Base-by-base conservation (phyloP, 2,888 invertebrate genomes). In the Erynnis tages region DNA sequence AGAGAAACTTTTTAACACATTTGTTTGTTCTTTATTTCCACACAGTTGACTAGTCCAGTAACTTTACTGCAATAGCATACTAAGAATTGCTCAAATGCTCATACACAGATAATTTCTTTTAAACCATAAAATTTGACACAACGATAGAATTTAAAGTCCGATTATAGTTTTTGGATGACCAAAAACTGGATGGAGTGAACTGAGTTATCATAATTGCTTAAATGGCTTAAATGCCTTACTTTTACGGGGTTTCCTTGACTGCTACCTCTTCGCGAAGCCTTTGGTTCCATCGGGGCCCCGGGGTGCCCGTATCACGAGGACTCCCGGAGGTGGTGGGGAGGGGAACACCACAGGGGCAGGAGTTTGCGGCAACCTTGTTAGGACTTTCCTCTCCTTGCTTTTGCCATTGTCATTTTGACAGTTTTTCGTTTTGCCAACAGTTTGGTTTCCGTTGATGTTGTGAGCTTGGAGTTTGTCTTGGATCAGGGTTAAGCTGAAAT, bases 231-330 rank as follows among this genome's bases (percentile, higher is more conserved):
- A 4, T 37, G 17, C n/a, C 43, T 50, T 50, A 41, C 13, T 29
- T 27, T 35, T 50, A 14, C n/a, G 35, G 19, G n/a, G 19, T 27
- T 50, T 50, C 19, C 14, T 50, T 35, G 25, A 50, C 69, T 85
- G 88, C 88, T 89, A 89, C 86, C 88, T 87, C 53, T 71, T 67
- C 57, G 74, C 66, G 61, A 89, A 89, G 17, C 88, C 88, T 72
- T 86, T 89, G 41, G 94, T 94, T 57, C 95, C 95, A 67, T 96
- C 95, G 1, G 96, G 96, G 27, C 95, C 95, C 63, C 91, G 91
- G 0, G 96, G 96, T 72, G 94, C 90, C 65, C 96, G 90, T 67
- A 96, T 90, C 50, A 96, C 90, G 8, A 87, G 79, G 1, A 90
- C 88, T 7, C 90, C 88, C 3, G 86, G 80, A 0, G 86, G 90